Evolutionary conservation across 2,888 invertebrate species (phyloP).

Genomic region (Amphipyra tragopoginis): DNA sequence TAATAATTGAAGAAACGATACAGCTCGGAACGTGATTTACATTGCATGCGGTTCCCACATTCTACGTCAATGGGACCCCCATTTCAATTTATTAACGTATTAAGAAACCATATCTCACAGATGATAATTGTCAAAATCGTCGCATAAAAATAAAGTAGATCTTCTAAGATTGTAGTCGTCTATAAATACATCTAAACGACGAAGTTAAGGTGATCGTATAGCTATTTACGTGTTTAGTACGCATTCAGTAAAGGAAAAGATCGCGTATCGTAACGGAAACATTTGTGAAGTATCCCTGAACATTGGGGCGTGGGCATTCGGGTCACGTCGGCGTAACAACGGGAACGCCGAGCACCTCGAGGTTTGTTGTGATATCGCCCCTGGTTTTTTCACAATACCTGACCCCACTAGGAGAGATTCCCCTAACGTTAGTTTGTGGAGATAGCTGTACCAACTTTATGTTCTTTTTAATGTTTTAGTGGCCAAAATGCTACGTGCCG

Average conservation of each 20-base stretch:
- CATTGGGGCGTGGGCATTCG: constrained; percentile 79
- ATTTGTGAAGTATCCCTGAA: constrained; percentile 85
- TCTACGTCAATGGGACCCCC: no score
- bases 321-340: constrained; percentile 85
- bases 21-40: constrained; percentile 22
- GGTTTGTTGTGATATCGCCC: constrained; percentile 88
- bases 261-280: constrained; percentile 86
- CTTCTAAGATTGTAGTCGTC: constrained; percentile 54
- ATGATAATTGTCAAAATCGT: constrained; percentile 28
- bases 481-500: constrained; percentile 69
- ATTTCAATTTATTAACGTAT: constrained; percentile 18
- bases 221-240: constrained; percentile 83
- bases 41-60: constrained; percentile 10
- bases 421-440: constrained; percentile 75
- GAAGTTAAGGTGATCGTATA: constrained; percentile 79
- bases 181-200: constrained; percentile 73
- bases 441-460: constrained; percentile 75
- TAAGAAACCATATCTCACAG: constrained; percentile 25
- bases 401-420: constrained; percentile 83
- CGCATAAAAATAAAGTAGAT: constrained; percentile 58
- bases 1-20: constrained; percentile 16
- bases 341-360: constrained; percentile 82
- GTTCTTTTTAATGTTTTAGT: constrained; percentile 74
- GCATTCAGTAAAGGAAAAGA: constrained; percentile 82
- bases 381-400: constrained; percentile 85